Percentiles rank a stretch among this genome's conserved stretches.
Conservation (phyloP, 2,113 vertebrate genomes). For the Syrmaticus mikado region DNA sequence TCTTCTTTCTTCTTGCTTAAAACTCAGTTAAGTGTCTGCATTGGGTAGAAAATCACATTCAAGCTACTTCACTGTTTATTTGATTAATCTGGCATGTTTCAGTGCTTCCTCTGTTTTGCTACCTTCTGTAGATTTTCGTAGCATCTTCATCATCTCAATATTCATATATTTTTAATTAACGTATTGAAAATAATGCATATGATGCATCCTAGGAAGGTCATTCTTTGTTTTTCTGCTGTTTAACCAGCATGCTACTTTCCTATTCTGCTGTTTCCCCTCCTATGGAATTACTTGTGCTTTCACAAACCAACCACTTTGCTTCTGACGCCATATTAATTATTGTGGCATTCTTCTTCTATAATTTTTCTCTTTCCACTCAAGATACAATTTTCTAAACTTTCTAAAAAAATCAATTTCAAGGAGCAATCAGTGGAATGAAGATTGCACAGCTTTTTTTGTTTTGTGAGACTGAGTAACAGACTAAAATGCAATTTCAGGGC, state of each 20-base stretch:
- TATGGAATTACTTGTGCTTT: background rate
- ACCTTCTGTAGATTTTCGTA: background rate
- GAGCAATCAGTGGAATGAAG: background rate
- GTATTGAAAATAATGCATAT: background rate
- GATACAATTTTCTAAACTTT: background rate
- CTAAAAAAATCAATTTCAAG: background rate
- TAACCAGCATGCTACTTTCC: background rate
- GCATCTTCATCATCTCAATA: background rate
- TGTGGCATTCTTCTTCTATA: background rate
- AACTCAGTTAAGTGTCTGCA: accelerated
- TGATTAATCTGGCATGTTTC: background rate
- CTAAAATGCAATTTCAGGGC: background rate
- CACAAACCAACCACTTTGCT: background rate
- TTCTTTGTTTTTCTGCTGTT: background rate
- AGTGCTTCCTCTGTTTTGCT: background rate
- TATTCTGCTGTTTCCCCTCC: background rate
- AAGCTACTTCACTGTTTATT: background rate
- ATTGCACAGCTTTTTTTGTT: background rate
- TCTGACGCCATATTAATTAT: background rate
- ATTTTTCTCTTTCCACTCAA: background rate
- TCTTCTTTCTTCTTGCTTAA: background rate
- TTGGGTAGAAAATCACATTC: background rate
- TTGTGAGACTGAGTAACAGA: background rate
- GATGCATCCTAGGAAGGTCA: background rate
- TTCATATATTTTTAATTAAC: background rate